Conservation (phyloP, 2,888 invertebrate genomes). For the Drosophila meridionalis region DNA sequence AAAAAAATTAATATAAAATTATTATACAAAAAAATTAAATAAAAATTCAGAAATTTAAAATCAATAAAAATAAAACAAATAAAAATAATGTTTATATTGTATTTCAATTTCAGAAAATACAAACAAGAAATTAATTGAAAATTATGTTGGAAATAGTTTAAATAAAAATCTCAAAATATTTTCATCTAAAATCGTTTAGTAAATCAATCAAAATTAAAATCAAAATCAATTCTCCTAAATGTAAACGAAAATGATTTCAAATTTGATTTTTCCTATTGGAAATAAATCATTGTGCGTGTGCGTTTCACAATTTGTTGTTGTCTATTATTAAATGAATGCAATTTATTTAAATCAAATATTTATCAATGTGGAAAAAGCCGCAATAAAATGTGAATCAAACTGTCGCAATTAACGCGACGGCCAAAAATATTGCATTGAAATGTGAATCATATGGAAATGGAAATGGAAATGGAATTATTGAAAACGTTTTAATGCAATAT, state of each 20-base stretch:
- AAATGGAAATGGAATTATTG: constrained; percentile 33
- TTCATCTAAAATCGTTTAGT: neutral
- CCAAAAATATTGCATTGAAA: constrained; percentile 26
- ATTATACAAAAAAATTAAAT: no score
- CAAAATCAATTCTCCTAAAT: neutral
- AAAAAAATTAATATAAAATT: no score
- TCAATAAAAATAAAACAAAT: no score
- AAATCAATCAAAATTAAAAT: neutral
- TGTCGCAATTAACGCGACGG: constrained; percentile 29
- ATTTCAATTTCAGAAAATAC: no score
- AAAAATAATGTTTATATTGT: no score
- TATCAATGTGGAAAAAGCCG: constrained; percentile 42
- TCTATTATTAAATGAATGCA: constrained; percentile 25
- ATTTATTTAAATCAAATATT: constrained; percentile 65
- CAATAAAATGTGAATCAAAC: constrained; percentile 36
- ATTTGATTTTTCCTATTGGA: constrained; percentile 1
- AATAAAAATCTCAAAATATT: neutral
- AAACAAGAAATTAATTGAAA: neutral
- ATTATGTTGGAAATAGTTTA: neutral
- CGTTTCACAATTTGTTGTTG: neutral
- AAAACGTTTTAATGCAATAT: constrained; percentile 32
- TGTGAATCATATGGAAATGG: constrained; percentile 31
- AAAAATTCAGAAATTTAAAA: no score
- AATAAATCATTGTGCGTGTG: neutral
- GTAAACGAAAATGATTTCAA: neutral